Conservation (phyloP, 2,797 vertebrate genomes). For the Pseudomugil gertrudae region DNA sequence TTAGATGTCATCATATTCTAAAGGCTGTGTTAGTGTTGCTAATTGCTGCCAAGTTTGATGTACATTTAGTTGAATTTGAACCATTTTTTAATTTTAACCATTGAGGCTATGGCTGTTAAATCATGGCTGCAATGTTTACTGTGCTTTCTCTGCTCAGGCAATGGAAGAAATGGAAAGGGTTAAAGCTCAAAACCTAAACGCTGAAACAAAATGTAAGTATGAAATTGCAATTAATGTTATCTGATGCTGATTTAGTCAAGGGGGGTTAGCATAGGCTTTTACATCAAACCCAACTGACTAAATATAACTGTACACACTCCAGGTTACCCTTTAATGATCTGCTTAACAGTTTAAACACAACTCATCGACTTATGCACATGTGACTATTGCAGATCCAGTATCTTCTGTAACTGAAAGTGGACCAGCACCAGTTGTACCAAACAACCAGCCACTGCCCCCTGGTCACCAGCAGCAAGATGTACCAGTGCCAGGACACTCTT, state of each 20-base stretch:
- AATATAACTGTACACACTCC: too few relatives aligned
- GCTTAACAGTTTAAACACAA: background rate
- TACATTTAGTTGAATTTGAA: too few relatives aligned
- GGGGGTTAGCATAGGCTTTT: too few relatives aligned
- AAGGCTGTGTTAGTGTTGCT: too few relatives aligned
- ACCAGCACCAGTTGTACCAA: constrained; percentile 37
- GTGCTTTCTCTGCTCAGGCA: constrained; percentile 73
- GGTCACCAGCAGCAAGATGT: constrained; percentile 61
- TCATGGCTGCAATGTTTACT: background rate
- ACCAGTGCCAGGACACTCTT: constrained; percentile 65
- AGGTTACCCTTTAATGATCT: background rate
- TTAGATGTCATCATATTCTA: too few relatives aligned
- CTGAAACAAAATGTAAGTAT: constrained; percentile 75
- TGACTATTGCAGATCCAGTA: constrained; percentile 43
- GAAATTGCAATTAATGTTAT: background rate
- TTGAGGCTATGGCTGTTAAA: too few relatives aligned
- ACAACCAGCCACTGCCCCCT: constrained; percentile 49
- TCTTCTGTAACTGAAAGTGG: constrained; percentile 15
- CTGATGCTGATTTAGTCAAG: background rate
- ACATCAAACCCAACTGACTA: too few relatives aligned
- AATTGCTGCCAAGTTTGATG: too few relatives aligned
- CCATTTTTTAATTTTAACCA: too few relatives aligned
- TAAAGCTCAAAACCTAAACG: constrained; percentile 81
- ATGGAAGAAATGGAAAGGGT: constrained; percentile 89
- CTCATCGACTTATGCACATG: background rate